Evolutionary conservation across 1,140 invertebrate species (phyloP).

Genomic region (Aricia agestis): DNA sequence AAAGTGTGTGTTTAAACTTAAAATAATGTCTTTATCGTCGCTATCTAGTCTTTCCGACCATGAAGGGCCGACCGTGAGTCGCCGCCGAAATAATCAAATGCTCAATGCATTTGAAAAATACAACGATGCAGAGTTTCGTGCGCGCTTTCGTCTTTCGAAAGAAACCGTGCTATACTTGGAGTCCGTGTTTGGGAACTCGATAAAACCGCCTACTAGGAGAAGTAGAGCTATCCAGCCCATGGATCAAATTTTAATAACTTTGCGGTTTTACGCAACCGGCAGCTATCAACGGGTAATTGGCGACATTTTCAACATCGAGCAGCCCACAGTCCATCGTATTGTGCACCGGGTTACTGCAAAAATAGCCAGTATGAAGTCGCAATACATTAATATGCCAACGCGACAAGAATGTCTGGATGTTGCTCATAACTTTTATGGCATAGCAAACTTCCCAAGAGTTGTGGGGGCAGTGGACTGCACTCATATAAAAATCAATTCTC

Average conservation of each 20-base stretch:
- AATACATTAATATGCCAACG: background rate
- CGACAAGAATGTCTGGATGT: background rate
- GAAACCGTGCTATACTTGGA: constrained; percentile 1
- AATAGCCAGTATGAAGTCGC: background rate
- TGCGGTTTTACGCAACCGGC: constrained; percentile 12
- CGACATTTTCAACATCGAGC: background rate
- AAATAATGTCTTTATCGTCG: too few relatives aligned
- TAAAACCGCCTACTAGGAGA: constrained; percentile 12
- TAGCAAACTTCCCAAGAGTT: constrained; percentile 6
- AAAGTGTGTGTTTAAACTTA: too few relatives aligned
- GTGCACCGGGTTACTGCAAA: background rate
- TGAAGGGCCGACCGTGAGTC: too few relatives aligned
- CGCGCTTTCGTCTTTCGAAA: constrained; percentile 6
- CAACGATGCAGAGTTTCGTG: background rate
- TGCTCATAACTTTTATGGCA: background rate
- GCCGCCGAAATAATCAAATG: background rate
- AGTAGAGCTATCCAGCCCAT: background rate
- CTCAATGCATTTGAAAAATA: background rate
- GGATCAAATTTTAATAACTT: background rate
- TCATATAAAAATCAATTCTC: constrained; percentile 16
- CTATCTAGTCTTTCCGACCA: too few relatives aligned
- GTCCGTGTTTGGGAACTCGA: constrained; percentile 2
- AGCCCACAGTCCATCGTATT: constrained; percentile 5
- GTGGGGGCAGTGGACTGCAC: constrained; percentile 15
- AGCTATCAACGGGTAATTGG: constrained; percentile 10